Evolutionary conservation across 2,888 invertebrate genomes (phyloP), one percentile per base, ranked within the genome.

Genomic region (Rhingia rostrata): DNA sequence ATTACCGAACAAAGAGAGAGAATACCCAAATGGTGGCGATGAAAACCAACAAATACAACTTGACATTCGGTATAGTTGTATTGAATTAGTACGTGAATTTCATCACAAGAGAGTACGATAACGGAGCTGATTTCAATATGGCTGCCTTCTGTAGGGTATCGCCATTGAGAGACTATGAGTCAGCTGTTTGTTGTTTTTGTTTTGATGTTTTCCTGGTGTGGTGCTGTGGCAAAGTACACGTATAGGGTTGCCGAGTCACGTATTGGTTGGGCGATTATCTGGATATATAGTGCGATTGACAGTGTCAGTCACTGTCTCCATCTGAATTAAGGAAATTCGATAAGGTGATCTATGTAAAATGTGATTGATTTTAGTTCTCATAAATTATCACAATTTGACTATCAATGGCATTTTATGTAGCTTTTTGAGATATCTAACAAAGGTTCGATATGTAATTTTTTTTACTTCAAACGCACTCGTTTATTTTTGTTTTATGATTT

Each of bases 151-250:
- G 3, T n/a, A 39, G 9, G 77, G 82, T 80, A 80, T 86, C 84
- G 66, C 83, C 67, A 63, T 61, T 39, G 30, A 32, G 60, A 56
- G 64, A 67, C 3, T 56, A 70, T 87, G 80, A 87, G 86, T 89
- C 90, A 90, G 90, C 89, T 89, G 89, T 87, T 89, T 87, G 86
- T 88, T 89, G 88, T 88, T 88, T 87, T 88, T 86, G 83, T 88
- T 87, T 86, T 74, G 81, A 51, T 78, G 51, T 72, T 79, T 33
- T 30, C 39, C 64, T 43, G 43, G 58, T 72, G 69, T 78, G 37
- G 69, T 77, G 54, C 35, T 51, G 58, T 30, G 69, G 53, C 74
- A 83, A 78, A 75, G 72, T 56, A 64, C 75, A 74, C 37, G 64
- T 51, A 60, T 74, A 87, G 89, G 88, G 89, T 88, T 89, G 87